Conservation (phyloP, 2,797 vertebrate species). For the Huso huso region DNA sequence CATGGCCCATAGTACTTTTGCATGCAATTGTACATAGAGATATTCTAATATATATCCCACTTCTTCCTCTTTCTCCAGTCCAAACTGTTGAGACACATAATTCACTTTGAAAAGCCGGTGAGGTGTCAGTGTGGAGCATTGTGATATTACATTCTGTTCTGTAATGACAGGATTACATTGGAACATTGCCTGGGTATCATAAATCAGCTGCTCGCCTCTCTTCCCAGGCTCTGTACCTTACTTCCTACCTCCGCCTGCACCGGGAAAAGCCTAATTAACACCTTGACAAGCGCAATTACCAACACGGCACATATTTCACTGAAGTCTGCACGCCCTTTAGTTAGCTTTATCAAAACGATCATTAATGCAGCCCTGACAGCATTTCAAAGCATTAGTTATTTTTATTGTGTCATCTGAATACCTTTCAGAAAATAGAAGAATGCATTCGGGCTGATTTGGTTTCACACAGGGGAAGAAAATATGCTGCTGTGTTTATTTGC, state of each 20-base stretch:
- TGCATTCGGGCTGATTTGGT: background rate
- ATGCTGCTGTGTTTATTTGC: no score
- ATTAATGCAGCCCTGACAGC: constrained; percentile 6
- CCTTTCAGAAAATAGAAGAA: background rate
- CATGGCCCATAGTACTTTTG: no score
- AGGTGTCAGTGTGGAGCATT: background rate
- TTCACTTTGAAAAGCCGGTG: background rate
- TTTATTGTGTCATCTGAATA: background rate
- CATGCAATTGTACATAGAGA: no score
- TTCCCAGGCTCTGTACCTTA: background rate
- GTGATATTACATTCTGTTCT: background rate
- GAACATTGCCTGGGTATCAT: constrained; percentile 9
- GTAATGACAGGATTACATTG: constrained; percentile 14
- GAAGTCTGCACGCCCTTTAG: constrained; percentile 4
- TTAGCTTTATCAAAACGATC: constrained; percentile 9
- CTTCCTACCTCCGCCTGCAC: background rate
- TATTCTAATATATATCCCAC: no score
- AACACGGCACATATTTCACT: constrained; percentile 3
- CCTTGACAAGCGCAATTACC: constrained; percentile 8
- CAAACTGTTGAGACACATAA: constrained; percentile 32
- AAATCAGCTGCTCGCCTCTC: constrained; percentile 5
- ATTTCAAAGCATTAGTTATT: constrained; percentile 6
- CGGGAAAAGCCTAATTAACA: constrained; percentile 2
- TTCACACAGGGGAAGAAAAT: background rate
- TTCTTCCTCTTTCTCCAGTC: constrained; percentile 23